These are phyloP conservation scores for Drosophila sproati DNA, from an alignment of 1,140 invertebrate species.

Conservation along the genomic window DNA sequence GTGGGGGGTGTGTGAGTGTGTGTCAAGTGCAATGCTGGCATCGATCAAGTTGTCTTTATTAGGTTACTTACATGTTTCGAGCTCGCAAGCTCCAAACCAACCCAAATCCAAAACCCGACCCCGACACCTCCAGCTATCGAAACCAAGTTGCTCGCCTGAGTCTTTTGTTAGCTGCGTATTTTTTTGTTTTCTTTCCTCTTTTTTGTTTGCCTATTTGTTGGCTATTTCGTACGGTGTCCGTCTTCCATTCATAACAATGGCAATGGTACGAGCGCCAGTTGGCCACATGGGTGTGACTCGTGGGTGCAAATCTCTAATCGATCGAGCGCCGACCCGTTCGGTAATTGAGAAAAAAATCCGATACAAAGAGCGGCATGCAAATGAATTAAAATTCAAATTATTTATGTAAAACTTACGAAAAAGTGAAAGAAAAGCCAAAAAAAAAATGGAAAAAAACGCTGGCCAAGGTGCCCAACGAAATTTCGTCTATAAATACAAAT, in stretches of 20 bases:
- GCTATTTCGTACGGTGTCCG: conserved; percentile 34
- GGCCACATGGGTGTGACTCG: conserved; percentile 72
- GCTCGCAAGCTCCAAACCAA: conserved; percentile 14
- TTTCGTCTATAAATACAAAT: conserved; percentile 82
- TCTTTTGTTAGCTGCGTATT: conserved; percentile 65
- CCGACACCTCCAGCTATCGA: conserved; percentile 10
- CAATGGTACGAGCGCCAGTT: conserved; percentile 37
- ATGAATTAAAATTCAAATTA: conserved; percentile 69
- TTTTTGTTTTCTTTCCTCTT: neutral
- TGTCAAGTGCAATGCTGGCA: conserved; percentile 77
- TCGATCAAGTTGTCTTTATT: conserved; percentile 77
- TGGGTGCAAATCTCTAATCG: conserved; percentile 70
- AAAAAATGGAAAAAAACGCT: conserved; percentile 51
- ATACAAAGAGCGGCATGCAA: conserved; percentile 61
- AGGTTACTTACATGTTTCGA: conserved; percentile 75
- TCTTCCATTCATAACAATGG: conserved; percentile 70
- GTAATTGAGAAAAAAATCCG: conserved; percentile 39
- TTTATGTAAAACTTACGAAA: conserved; percentile 61
- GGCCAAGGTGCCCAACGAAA: conserved; percentile 44
- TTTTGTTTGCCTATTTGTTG: conserved; percentile 37
- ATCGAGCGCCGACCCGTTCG: conserved; percentile 13
- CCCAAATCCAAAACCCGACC: conserved; percentile 10
- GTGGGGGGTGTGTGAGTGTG: conserved; percentile 44
- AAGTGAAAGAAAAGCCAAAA: conserved; percentile 76
- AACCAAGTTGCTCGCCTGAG: conserved; percentile 68